Conservation (phyloP, 2,113 vertebrate genomes). For the Platichthys flesus region DNA sequence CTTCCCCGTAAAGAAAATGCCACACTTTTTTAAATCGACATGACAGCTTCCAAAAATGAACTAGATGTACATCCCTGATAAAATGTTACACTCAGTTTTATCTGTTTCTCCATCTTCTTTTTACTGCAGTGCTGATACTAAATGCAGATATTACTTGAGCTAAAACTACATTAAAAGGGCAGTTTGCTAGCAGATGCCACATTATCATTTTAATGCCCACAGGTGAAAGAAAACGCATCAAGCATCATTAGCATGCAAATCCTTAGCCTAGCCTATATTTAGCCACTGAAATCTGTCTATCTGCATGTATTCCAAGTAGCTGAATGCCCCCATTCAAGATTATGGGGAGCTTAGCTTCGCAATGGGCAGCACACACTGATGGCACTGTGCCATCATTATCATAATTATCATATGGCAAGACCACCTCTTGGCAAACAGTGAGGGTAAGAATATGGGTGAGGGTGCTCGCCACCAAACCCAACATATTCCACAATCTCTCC, state of each 20-base stretch:
- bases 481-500: neutral
- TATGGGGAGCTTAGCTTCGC: slow-evolving; percentile 41
- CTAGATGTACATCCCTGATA: neutral
- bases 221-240: slow-evolving; percentile 33
- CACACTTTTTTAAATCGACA: too few relatives aligned
- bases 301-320: slow-evolving; percentile 46
- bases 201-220: slow-evolving; percentile 46
- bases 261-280: slow-evolving; percentile 44
- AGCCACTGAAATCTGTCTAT: slow-evolving; percentile 50
- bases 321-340: slow-evolving; percentile 41
- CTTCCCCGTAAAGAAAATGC: too few relatives aligned
- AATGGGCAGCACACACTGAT: slow-evolving; percentile 42
- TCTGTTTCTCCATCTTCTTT: neutral
- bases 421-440: slow-evolving; percentile 20
- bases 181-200: slow-evolving; percentile 44
- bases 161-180: slow-evolving; percentile 15
- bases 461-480: too few relatives aligned
- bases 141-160: neutral
- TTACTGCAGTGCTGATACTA: neutral
- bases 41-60: too few relatives aligned
- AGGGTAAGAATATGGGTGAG: neutral
- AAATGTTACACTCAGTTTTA: neutral
- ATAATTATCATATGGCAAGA: slow-evolving; percentile 39
- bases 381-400: slow-evolving; percentile 40
- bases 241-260: slow-evolving; percentile 55